Conservation (phyloP, 2,888 invertebrate species). For the Philaethria dido region DNA sequence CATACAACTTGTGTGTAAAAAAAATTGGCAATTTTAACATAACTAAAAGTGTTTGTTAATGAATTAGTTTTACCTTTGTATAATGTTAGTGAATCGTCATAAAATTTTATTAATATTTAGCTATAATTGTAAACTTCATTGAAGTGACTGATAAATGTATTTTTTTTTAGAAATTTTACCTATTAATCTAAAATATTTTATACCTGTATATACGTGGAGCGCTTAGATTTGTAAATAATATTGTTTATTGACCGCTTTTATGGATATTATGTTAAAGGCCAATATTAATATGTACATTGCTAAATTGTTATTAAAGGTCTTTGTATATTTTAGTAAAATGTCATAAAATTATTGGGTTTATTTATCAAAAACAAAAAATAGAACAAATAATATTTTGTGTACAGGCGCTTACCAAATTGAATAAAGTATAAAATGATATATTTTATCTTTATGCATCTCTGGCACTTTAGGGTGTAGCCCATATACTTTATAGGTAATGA, state of each 20-base stretch:
- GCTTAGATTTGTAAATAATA: constrained; percentile 3
- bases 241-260: background rate
- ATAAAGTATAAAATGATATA: too few species aligned
- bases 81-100: constrained; percentile 1
- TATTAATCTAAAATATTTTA: background rate
- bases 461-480: too few species aligned
- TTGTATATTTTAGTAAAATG: constrained; percentile 2
- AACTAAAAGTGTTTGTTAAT: background rate
- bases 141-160: constrained; percentile 28
- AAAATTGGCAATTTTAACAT: background rate
- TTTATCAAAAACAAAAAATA: background rate
- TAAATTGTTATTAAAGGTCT: too few species aligned
- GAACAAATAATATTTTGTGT: too few species aligned
- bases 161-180: background rate
- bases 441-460: too few species aligned
- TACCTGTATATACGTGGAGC: background rate
- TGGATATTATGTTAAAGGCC: background rate
- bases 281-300: background rate
- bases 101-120: background rate
- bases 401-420: too few species aligned
- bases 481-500: too few species aligned
- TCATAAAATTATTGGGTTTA: background rate
- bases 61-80: background rate
- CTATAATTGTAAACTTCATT: constrained; percentile 8
- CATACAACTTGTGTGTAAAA: background rate